Conservation (phyloP, 23 tunicate genomes). For the Trididemnum miniatum region DNA sequence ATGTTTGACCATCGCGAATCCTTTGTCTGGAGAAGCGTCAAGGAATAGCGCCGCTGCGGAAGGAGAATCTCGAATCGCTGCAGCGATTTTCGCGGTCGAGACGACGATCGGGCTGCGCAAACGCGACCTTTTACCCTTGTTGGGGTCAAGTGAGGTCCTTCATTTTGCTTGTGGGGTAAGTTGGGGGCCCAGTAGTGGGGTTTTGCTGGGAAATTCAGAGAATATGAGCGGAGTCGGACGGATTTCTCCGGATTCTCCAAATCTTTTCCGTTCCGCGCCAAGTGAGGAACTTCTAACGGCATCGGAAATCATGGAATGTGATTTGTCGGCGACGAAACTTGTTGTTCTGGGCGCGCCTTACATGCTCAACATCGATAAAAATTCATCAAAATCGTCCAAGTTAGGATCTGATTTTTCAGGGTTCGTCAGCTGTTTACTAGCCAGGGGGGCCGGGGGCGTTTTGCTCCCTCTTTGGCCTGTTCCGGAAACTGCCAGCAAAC, state of each 20-base stretch:
- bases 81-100: slow-evolving; percentile 36
- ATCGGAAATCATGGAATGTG: slow-evolving; percentile 21
- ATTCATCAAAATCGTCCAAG: too few relatives aligned
- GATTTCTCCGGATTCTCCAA: background rate
- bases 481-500: slow-evolving; percentile 68
- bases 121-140: background rate
- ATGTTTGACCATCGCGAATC: background rate
- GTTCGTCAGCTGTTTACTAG: slow-evolving; percentile 13
- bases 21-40: too few relatives aligned
- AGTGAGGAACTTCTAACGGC: background rate
- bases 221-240: background rate
- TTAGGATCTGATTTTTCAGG: background rate
- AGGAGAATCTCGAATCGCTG: slow-evolving; percentile 46
- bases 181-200: slow-evolving; percentile 7
- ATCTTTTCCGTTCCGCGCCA: background rate
- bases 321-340: slow-evolving; percentile 47
- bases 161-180: slow-evolving; percentile 63
- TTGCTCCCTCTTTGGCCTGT: slow-evolving; percentile 79
- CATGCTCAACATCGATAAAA: background rate
- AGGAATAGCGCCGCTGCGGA: slow-evolving; percentile 32
- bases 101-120: slow-evolving; percentile 21
- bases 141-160: slow-evolving; percentile 33
- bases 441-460: slow-evolving; percentile 26
- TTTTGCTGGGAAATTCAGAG: slow-evolving; percentile 6
- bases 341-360: slow-evolving; percentile 65